Percentiles rank a stretch among this genome's conserved stretches.
phyloP scores from a whole-genome alignment of 2,888 invertebrate genomes.

The Limnephilus rhombicus region DNA sequence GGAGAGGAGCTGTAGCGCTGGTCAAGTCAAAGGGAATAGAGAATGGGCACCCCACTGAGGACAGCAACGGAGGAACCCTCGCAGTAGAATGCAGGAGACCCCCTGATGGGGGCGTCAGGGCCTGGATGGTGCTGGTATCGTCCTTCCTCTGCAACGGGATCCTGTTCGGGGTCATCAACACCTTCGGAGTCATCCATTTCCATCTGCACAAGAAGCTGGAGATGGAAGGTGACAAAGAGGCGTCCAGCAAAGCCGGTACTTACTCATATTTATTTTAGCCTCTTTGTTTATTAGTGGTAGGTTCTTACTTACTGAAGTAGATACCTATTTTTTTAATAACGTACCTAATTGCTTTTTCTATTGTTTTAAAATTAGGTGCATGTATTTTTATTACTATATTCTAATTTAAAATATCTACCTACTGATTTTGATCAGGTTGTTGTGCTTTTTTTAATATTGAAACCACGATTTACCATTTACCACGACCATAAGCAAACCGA shows the following conservation, averaged over 20 bases:
- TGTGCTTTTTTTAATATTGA: too few relatives aligned
- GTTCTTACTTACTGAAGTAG: not conserved
- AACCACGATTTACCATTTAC: not conserved
- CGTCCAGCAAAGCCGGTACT: slow-evolving; percentile 90
- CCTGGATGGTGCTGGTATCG: slow-evolving; percentile 89
- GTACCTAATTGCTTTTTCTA: not conserved
- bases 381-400: not conserved
- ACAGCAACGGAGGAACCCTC: slow-evolving; percentile 62
- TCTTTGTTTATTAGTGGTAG: not conserved
- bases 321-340: not conserved
- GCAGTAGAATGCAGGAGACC: slow-evolving; percentile 71
- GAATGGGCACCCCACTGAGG: slow-evolving; percentile 69
- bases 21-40: slow-evolving; percentile 63
- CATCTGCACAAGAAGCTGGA: slow-evolving; percentile 82
- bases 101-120: slow-evolving; percentile 88
- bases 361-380: not conserved
- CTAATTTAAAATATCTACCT: not conserved
- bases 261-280: slow-evolving; percentile 68
- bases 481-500: not conserved
- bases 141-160: slow-evolving; percentile 94
- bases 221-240: slow-evolving; percentile 82
- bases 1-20: not conserved
- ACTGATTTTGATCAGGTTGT: too few relatives aligned
- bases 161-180: slow-evolving; percentile 94
- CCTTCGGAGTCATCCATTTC: slow-evolving; percentile 88